These are phyloP conservation scores for Xenopus petersii DNA, from an alignment of 2,797 vertebrate species.

Conservation along the genomic window DNA sequence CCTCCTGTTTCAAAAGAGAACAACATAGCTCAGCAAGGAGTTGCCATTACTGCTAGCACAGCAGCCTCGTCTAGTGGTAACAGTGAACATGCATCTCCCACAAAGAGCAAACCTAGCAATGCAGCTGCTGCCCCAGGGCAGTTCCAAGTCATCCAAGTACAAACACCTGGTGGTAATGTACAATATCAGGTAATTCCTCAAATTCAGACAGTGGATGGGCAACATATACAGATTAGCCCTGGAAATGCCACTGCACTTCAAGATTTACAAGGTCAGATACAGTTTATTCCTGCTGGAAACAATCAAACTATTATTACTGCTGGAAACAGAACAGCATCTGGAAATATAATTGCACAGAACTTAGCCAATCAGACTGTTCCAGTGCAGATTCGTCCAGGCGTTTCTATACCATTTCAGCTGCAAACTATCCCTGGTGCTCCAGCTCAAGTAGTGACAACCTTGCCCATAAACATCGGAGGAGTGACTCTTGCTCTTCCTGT, in stretches of 20 bases:
- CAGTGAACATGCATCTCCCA: constrained; percentile 75
- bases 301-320: constrained; percentile 86
- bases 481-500: constrained; percentile 93
- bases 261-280: constrained; percentile 86
- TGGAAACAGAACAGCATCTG: constrained; percentile 73
- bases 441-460: constrained; percentile 89
- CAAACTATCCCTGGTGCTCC: constrained; percentile 91
- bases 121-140: constrained; percentile 72
- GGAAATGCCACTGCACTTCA: constrained; percentile 77
- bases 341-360: constrained; percentile 77
- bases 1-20: constrained; percentile 86
- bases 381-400: constrained; percentile 89
- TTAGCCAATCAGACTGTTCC: constrained; percentile 90
- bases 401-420: constrained; percentile 92
- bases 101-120: constrained; percentile 73
- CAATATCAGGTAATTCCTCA: constrained; percentile 98
- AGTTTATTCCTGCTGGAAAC: constrained; percentile 88
- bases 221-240: constrained; percentile 90
- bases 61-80: constrained; percentile 59
- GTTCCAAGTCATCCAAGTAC: constrained; percentile 94
- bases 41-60: constrained; percentile 73
- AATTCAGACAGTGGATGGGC: constrained; percentile 90
- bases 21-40: constrained; percentile 75
- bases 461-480: constrained; percentile 95
- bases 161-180: constrained; percentile 82